Evolutionary conservation across 2,888 invertebrate species (phyloP).

Genomic region (Uloborus plumipes): DNA sequence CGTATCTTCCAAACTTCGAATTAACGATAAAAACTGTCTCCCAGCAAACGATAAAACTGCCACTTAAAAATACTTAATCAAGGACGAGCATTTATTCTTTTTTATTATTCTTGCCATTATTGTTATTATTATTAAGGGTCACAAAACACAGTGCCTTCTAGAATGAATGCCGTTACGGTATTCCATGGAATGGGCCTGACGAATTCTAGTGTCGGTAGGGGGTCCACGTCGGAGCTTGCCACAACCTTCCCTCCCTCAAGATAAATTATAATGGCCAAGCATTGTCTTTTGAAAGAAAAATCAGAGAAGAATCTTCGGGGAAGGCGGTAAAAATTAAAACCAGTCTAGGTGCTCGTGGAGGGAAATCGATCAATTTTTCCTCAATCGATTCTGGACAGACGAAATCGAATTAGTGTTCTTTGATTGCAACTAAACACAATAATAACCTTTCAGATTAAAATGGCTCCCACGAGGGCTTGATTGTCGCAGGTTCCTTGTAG

Average conservation of each 20-base stretch:
- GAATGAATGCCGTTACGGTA: constrained; percentile 30
- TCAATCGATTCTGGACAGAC: no score
- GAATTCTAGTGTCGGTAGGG: constrained; percentile 54
- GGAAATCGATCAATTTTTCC: no score
- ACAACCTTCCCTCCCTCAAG: constrained; percentile 8
- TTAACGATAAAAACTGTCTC: constrained; percentile 21
- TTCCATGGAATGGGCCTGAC: constrained; percentile 26
- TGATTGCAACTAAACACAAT: no score
- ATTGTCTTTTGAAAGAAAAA: constrained; percentile 37
- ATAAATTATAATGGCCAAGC: constrained; percentile 57
- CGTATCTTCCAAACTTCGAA: no score
- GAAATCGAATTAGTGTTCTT: no score
- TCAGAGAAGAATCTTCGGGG: no score
- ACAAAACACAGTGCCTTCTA: constrained; percentile 12
- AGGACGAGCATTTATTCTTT: background rate
- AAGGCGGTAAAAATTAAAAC: no score
- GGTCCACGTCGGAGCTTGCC: constrained; percentile 12
- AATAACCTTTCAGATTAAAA: no score
- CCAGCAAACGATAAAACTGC: constrained; percentile 46
- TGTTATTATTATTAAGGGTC: constrained; percentile 2
- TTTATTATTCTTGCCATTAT: constrained; percentile 1
- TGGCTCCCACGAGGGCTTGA: no score
- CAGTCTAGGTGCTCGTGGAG: no score
- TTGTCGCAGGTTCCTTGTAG: no score
- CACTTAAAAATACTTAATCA: constrained; percentile 48